A percentile compares a stretch with the other conserved stretches of the same genome.
phyloP scores from a whole-genome alignment of 1,140 invertebrate genomes.

The Ptiloglossa arizonensis region DNA sequence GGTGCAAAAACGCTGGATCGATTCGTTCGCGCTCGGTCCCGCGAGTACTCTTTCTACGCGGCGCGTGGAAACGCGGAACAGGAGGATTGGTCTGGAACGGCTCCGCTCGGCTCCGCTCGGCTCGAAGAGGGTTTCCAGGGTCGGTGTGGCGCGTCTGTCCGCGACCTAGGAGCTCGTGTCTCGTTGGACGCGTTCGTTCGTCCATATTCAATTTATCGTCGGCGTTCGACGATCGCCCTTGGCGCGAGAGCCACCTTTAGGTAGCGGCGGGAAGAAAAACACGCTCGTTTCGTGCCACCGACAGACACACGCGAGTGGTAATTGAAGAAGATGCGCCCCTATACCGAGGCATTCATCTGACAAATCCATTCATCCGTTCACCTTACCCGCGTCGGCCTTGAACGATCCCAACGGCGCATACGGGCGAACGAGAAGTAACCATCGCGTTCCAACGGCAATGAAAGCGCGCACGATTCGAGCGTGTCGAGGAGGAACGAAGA shows the following conservation, averaged over 20 bases:
- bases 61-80: neutral
- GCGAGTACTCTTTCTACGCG: no score
- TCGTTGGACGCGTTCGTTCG: neutral
- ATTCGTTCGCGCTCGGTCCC: no score
- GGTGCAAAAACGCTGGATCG: no score
- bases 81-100: slow-evolving; percentile 26
- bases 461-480: slow-evolving; percentile 18
- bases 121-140: no score
- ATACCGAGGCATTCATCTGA: slow-evolving; percentile 38
- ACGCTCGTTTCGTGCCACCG: neutral
- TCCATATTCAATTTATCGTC: slow-evolving; percentile 11
- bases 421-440: slow-evolving; percentile 52
- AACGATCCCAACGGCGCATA: slow-evolving; percentile 40
- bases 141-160: no score
- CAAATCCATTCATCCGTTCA: slow-evolving; percentile 58
- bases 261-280: slow-evolving; percentile 10
- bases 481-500: slow-evolving; percentile 24
- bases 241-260: slow-evolving; percentile 1
- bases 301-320: slow-evolving; percentile 34
- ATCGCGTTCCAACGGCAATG: slow-evolving; percentile 50
- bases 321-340: slow-evolving; percentile 46
- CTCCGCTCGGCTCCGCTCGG: no score
- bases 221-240: neutral
- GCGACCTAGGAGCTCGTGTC: slow-evolving; percentile 13
- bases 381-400: slow-evolving; percentile 42